Conservation (phyloP, 2,113 vertebrate species). For the Parus major region DNA sequence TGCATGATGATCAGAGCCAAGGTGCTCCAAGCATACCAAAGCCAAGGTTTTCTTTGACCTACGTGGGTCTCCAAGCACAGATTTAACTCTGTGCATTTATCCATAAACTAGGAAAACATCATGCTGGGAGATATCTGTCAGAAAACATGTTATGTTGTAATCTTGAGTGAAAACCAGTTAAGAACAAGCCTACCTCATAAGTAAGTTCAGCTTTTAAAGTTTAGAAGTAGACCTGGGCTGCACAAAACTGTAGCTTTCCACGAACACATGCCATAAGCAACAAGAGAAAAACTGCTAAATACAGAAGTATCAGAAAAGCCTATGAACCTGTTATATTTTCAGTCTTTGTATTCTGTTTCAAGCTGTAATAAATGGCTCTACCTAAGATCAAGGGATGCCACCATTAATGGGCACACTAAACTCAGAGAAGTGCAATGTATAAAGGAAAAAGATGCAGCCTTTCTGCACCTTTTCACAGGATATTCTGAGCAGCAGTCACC, state of each 20-base stretch:
- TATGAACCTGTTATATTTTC: neutral
- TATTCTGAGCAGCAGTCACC: neutral
- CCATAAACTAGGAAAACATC: neutral
- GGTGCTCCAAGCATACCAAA: neutral
- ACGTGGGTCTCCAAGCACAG: neutral
- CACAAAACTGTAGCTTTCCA: neutral
- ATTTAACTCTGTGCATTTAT: neutral
- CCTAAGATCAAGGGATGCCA: neutral
- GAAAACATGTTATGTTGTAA: neutral
- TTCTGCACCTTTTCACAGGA: neutral
- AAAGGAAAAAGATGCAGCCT: neutral
- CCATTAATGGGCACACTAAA: neutral
- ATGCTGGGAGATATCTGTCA: neutral
- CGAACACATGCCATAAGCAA: neutral
- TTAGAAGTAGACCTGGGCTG: neutral
- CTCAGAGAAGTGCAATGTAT: neutral
- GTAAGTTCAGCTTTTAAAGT: neutral
- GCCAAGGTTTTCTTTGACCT: neutral
- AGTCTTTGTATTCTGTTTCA: no score
- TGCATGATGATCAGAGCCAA: neutral
- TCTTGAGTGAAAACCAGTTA: neutral
- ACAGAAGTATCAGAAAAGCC: neutral
- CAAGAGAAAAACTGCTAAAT: neutral
- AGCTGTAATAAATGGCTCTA: neutral
- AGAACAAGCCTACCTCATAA: neutral